Percentiles rank a stretch among this genome's conserved stretches.
Evolutionary conservation across 2,113 vertebrate genomes (phyloP).

Genomic region (Melanocharis versteri): DNA sequence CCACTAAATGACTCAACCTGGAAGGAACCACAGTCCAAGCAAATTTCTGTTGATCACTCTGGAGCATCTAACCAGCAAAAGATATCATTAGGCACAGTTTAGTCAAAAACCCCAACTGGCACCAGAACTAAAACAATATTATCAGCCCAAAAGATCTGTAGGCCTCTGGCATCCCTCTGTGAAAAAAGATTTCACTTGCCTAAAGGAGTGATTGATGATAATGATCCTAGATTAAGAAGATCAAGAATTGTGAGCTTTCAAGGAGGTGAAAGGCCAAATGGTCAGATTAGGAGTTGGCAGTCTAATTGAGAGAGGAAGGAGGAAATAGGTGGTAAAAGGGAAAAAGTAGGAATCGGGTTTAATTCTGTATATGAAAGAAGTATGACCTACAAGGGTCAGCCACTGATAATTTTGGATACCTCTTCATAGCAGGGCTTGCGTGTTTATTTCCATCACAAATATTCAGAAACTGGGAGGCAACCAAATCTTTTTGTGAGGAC

Average conservation of each 20-base stretch:
- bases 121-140: not conserved
- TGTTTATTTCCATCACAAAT: not conserved
- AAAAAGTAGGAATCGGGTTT: not conserved
- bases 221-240: constrained; percentile 46
- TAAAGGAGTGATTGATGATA: not conserved
- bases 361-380: not conserved
- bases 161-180: not conserved
- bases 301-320: constrained; percentile 5
- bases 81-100: not conserved
- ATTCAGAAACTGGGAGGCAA: not conserved
- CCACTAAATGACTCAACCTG: not conserved
- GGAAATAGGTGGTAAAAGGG: not conserved
- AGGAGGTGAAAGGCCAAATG: constrained; percentile 30
- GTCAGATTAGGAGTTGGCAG: not conserved
- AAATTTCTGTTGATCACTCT: not conserved
- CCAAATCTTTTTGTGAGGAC: not conserved
- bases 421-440: not conserved
- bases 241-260: not conserved
- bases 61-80: not conserved
- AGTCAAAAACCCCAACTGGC: not conserved
- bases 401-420: not conserved
- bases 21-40: not conserved
- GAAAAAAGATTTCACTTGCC: not conserved
- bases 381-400: not conserved
- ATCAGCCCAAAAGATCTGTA: not conserved